Base-by-base conservation (phyloP, 1,140 invertebrate genomes). In the Bombus confusus region DNA sequence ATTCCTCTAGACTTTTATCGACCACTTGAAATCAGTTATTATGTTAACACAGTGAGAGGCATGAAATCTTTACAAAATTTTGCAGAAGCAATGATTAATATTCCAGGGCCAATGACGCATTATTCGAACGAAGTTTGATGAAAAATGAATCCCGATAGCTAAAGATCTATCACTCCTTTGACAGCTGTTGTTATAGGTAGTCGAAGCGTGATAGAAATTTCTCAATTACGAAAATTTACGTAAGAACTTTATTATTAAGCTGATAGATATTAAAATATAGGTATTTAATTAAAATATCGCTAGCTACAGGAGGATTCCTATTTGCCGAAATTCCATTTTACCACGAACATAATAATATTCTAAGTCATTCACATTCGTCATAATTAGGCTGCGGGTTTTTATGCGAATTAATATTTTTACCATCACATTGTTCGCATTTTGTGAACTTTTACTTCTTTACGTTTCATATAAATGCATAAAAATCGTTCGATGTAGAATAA, bases 101-200 rank as follows among this genome's bases (percentile, higher is more conserved):
- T 68, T 66, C 72, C 39, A 47, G n/a, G n/a, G 43, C 25, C 25
- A 76, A n/a, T 66, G 80, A 75, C 37, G n/a, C n/a, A 66, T 72
- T 72, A 72, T 66, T 75, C 43, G 39, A 52, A 25, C 1, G n/a
- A 68, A 75, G 41, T 76, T 57, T 25, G 57, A 76, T 83, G 72
- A 83, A 76, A 83, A 76, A 83, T 83, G 80, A 83, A 66, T 83
- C 62, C 25, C 41, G 62, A 64, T 57, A 57, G 41, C 34, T 12
- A 37, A 76, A 73, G 52, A 83, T 76, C 31, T 68, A 83, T 83
- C 80, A 83, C 68, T 34, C 8, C 41, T 76, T 68, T 68, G 80
- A 76, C 80, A 25, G 72, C 59, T 13, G 80, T 66, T 76, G 28
- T 76, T 25, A 68, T 64, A 22, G 41, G 37, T 37, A 43, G 43